These are phyloP conservation scores for Meandrusa payeni DNA, from an alignment of 2,888 invertebrate species.

Conservation along the genomic window DNA sequence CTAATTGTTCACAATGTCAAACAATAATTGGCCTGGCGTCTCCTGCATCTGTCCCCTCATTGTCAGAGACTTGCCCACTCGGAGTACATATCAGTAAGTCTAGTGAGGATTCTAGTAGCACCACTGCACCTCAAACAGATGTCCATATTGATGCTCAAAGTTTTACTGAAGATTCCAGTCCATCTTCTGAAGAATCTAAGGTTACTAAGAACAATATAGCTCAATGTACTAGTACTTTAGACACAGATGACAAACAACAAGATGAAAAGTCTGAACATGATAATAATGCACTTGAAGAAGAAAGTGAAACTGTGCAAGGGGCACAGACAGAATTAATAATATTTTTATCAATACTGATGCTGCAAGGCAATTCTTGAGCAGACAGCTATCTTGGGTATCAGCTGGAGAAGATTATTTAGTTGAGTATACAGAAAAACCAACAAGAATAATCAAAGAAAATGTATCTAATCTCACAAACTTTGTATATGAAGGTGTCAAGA, in stretches of 20 bases:
- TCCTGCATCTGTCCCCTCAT: conserved; percentile 80
- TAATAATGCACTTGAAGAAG: conserved; percentile 44
- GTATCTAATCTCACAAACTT: conserved; percentile 87
- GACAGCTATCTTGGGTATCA: conserved; percentile 87
- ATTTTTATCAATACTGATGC: conserved; percentile 90
- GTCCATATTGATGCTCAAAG: conserved; percentile 78
- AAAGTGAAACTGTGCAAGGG: conserved; percentile 48
- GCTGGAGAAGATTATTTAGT: conserved; percentile 84
- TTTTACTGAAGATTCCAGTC: conserved; percentile 79
- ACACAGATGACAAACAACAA: conserved; percentile 43
- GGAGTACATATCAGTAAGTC: conserved; percentile 82
- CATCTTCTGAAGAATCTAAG: conserved; percentile 79
- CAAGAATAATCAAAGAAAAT: conserved; percentile 86
- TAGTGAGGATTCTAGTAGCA: conserved; percentile 82
- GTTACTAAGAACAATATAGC: conserved; percentile 64
- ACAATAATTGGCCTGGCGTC: conserved; percentile 79
- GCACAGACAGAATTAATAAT: conserved; percentile 79
- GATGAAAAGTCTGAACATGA: conserved; percentile 41
- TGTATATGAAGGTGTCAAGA: conserved; percentile 88
- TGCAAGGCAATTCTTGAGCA: conserved; percentile 87
- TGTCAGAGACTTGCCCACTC: conserved; percentile 83
- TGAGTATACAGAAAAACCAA: conserved; percentile 84
- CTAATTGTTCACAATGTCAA: conserved; percentile 84
- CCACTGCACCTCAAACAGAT: conserved; percentile 79
- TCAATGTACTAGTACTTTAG: conserved; percentile 44